Base-by-base conservation (phyloP, 1,140 invertebrate genomes). In the Drosophila athabasca region DNA sequence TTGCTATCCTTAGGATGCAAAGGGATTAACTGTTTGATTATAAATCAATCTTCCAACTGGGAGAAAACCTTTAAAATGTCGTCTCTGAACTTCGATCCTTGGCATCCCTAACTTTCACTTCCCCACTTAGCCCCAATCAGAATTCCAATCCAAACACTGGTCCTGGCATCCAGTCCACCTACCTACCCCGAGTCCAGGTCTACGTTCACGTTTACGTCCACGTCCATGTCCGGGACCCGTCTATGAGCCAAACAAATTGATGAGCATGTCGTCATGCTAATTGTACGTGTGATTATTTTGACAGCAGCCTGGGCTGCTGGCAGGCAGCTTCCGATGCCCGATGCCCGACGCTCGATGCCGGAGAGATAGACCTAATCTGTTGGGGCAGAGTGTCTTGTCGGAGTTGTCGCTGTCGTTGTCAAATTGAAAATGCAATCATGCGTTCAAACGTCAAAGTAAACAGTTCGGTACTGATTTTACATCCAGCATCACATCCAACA, bases 261-360 rank as follows among this genome's bases (percentile, higher is more conserved):
- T 83, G 83, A 70, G 66, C 83, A 67, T 79, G 83, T 79, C 83
- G 75, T 90, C 87, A 79, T 79, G 82, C 87, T 90, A 90, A 90
- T 90, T 90, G 85, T 87, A 90, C 81, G 82, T 90, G 78, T 87
- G 87, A 90, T 90, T 90, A 90, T 90, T 90, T 90, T 87, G 85
- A 90, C 85, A 90, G 77, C 77, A 64, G 45, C 66, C 35, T 11
- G 11, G 54, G 8, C 67, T 65, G 49, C 51, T 39, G 26, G 49
- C 50, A 43, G 50, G 22, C 55, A 67, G 9, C 31, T 35, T 67
- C 72, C 55, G 45, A 48, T 39, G 29, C 7, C 55, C 54, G 45
- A 52, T 44, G 35, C 45, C 9, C 53, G 26, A 24, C 35, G 31
- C 11, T 1, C 17, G 17, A 19, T 19, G 17, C 17, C 13, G 11